Evolutionary conservation across 2,113 vertebrate species (phyloP).

Genomic region (Electrona antarctica): DNA sequence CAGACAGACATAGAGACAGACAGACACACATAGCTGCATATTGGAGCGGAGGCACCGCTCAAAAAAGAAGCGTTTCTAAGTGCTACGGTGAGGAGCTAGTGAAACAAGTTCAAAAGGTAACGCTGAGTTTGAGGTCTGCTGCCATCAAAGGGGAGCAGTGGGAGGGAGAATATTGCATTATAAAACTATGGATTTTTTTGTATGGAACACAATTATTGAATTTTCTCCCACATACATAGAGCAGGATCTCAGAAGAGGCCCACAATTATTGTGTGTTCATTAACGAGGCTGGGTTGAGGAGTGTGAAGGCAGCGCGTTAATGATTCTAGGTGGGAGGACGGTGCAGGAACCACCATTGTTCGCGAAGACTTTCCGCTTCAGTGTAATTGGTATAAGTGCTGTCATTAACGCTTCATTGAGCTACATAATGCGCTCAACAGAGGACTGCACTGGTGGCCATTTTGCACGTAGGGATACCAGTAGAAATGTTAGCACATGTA

Average conservation of each 20-base stretch:
- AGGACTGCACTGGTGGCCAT: slow-evolving; percentile 9
- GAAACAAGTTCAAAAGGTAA: slow-evolving; percentile 5
- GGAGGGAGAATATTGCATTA: not conserved
- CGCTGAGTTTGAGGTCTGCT: not conserved
- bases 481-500: not conserved
- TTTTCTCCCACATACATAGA: slow-evolving; percentile 6
- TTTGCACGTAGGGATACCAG: slow-evolving; percentile 19
- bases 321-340: slow-evolving; percentile 55
- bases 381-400: slow-evolving; percentile 59
- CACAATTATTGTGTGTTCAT: slow-evolving; percentile 52
- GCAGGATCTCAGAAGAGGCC: slow-evolving; percentile 28
- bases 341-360: slow-evolving; percentile 45
- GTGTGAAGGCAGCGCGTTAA: slow-evolving; percentile 36
- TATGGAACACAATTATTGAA: slow-evolving; percentile 18
- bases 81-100: too few species aligned
- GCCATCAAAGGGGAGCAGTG: not conserved
- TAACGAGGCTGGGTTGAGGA: slow-evolving; percentile 36
- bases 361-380: slow-evolving; percentile 10
- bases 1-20: too few species aligned
- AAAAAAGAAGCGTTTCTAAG: too few species aligned
- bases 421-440: slow-evolving; percentile 28
- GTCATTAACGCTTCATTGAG: slow-evolving; percentile 44
- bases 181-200: slow-evolving; percentile 14
- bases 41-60: too few species aligned
- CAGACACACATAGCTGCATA: too few species aligned